phyloP scores from a whole-genome alignment of 2,888 invertebrate genomes.

The Pachymerium ferrugineum region DNA sequence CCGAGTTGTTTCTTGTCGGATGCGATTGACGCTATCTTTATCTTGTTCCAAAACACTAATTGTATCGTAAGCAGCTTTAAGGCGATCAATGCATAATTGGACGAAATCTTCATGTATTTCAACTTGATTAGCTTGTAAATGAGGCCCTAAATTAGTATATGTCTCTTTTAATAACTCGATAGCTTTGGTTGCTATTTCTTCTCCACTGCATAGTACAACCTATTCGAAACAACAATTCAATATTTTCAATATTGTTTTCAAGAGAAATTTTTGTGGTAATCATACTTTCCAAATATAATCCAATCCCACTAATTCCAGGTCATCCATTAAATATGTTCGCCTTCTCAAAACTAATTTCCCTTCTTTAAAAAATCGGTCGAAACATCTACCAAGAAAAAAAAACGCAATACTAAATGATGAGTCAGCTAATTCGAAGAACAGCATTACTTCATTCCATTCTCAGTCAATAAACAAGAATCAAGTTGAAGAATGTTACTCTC shows the following conservation, averaged over 20 bases:
- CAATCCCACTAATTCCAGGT: constrained; percentile 88
- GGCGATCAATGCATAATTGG: constrained; percentile 81
- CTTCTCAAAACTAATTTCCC: constrained; percentile 82
- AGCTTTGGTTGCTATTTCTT: constrained; percentile 87
- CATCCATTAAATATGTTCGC: constrained; percentile 80
- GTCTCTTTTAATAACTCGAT: constrained; percentile 88
- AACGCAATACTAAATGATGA: not conserved
- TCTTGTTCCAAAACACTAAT: constrained; percentile 60
- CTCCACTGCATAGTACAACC: constrained; percentile 82
- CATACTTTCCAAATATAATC: constrained; percentile 91
- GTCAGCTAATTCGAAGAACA: not conserved
- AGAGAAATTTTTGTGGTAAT: too few relatives aligned
- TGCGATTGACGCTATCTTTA: constrained; percentile 52
- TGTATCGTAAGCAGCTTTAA: constrained; percentile 79
- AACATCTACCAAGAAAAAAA: constrained; percentile 50
- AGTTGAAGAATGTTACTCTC: constrained; percentile 87
- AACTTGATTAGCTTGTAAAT: constrained; percentile 65
- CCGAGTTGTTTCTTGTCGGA: constrained; percentile 66
- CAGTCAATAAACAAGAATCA: constrained; percentile 83
- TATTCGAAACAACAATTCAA: constrained; percentile 42
- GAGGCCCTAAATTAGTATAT: constrained; percentile 85
- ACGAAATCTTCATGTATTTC: constrained; percentile 89
- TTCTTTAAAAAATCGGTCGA: constrained; percentile 85
- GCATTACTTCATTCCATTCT: constrained; percentile 90
- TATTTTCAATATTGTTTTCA: not conserved